Percentiles rank a stretch among this genome's conserved stretches.
phyloP scores from a whole-genome alignment of 2,113 vertebrate species.

The Holacanthus passer region DNA sequence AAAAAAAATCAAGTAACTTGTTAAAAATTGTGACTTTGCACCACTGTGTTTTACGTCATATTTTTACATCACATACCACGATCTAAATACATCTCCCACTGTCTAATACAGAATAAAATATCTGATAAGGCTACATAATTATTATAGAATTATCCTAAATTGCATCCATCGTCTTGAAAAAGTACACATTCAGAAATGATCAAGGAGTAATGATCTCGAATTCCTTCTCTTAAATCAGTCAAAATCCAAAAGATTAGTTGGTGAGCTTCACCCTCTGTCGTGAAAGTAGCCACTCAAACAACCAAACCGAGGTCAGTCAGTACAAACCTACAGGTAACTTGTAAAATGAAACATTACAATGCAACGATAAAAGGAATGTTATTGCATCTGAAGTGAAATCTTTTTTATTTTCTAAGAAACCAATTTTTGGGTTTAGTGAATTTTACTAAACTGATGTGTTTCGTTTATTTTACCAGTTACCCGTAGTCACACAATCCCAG shows the following conservation, averaged over 20 bases:
- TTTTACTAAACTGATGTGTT: background rate
- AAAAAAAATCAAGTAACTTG: background rate
- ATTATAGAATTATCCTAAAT: background rate
- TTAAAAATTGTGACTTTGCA: conserved; percentile 4
- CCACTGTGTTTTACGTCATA: background rate
- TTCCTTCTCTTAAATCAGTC: conserved; percentile 6
- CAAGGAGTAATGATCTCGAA: background rate
- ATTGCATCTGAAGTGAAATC: background rate
- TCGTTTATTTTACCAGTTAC: conserved; percentile 29
- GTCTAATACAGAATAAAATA: background rate
- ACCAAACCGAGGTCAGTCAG: conserved; percentile 6
- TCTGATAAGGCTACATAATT: conserved; percentile 44
- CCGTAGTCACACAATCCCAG: background rate
- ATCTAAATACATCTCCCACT: conserved; percentile 14
- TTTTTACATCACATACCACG: conserved; percentile 19
- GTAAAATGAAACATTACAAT: background rate
- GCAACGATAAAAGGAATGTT: conserved; percentile 22
- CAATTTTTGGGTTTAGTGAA: background rate
- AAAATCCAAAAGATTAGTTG: conserved; percentile 21
- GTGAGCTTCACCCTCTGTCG: background rate
- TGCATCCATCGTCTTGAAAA: background rate
- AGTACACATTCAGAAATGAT: conserved; percentile 31
- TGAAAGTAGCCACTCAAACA: conserved; percentile 11
- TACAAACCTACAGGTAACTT: background rate
- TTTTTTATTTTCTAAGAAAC: background rate